Base-by-base conservation (phyloP, 2,797 vertebrate species). In the Myotis vivesi region DNA sequence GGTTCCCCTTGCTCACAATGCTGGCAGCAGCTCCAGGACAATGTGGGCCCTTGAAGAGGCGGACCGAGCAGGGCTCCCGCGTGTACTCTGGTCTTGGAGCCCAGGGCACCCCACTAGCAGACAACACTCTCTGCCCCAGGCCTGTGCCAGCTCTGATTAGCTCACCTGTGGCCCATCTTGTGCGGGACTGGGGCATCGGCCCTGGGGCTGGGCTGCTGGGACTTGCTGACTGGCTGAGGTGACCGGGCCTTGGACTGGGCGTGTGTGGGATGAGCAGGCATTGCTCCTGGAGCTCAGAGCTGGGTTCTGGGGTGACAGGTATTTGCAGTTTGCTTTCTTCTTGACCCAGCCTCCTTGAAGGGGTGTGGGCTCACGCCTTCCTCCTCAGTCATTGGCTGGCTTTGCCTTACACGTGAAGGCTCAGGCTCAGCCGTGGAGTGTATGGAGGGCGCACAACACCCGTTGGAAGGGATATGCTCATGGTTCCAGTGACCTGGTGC, bases 11-110 rank as follows among this genome's bases (percentile, higher is more conserved):
- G 25, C 28, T 87, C 68, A 13, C 59, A 28, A 38, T 73, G 95
- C 84, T 95, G 76, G 72, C 9, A 51, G 76, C 36, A 73, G 25
- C 64, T 33, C 51, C 49, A 20, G 83, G 81, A 33, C 49, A 73
- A 85, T 68, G 59, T 82, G 11, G 69, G 81, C 79, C 79, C 51
- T 71, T 33, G 69, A 66, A 80, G 75, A 71, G 46, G 66, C n/a
- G 30, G 76, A 68, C 13, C n/a, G 62, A 80, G 55, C 79, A 2
- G 64, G 41, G 23, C 25, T 94, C 33, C 75, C 22, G 36, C 5
- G 33, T 81, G 55, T 25, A 36, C 33, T 44, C 68, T 92, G 59
- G 57, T 51, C 80, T 38, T 0, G 0, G 62, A 72, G 66, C 69
- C 69, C 80, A 55, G 57, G 89, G 71, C 46, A 73, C 57, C 44